Percentiles rank a stretch among this genome's conserved stretches.
These are phyloP conservation scores for Agonum fuliginosum DNA, from an alignment of 2,888 invertebrate species.

Conservation along the genomic window DNA sequence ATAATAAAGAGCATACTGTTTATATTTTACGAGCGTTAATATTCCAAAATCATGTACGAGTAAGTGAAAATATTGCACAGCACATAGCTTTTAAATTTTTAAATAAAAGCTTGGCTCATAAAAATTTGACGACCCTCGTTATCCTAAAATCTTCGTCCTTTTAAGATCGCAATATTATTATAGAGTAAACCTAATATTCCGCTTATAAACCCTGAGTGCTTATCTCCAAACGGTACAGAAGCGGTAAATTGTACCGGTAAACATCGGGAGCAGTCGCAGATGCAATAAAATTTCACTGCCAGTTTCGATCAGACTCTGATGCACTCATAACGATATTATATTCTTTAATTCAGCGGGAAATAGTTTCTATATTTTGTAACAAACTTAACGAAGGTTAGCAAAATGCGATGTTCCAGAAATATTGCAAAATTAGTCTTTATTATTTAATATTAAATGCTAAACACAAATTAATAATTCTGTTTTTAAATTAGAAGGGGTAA, in stretches of 20 bases:
- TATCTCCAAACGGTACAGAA: background rate
- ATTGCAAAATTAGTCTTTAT: no score
- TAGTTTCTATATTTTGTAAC: no score
- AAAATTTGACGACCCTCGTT: conserved; percentile 40
- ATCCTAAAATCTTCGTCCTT: conserved; percentile 44
- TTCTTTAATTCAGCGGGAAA: no score
- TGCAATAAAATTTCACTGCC: background rate
- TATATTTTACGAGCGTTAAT: background rate
- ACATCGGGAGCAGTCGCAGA: background rate
- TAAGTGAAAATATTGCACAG: background rate
- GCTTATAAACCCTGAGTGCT: conserved; percentile 52
- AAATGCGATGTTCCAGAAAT: no score
- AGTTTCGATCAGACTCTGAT: background rate
- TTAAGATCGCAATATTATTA: conserved; percentile 42
- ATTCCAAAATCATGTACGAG: conserved; percentile 2
- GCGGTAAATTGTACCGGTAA: background rate
- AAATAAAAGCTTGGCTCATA: conserved; percentile 47
- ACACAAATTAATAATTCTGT: no score
- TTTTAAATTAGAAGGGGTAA: no score
- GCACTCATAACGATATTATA: background rate
- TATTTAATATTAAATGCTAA: no score
- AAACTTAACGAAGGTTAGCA: no score
- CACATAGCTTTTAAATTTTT: conserved; percentile 10
- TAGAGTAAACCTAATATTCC: conserved; percentile 46
- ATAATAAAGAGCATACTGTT: background rate